Base-by-base conservation (phyloP, 2,113 vertebrate genomes). In the Globicephala melas region DNA sequence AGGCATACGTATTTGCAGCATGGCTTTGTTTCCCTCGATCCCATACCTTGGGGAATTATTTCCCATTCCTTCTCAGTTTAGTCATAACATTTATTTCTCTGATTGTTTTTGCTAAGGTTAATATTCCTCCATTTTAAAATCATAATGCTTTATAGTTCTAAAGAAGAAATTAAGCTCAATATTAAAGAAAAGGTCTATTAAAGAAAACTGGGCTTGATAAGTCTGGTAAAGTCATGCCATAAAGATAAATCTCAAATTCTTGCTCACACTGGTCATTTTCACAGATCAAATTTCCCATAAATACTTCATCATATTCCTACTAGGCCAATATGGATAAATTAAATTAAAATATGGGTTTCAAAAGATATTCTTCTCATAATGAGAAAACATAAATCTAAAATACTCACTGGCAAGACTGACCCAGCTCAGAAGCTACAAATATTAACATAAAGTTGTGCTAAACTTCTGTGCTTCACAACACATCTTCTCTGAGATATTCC, bases 351-450 rank as follows among this genome's bases (percentile, higher is more conserved):
- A 14, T 9, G 47, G 73, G 38, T 17, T 82, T 60, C 60, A 76
- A 91, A 71, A 93, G 25, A 44, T 68, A 38, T 23, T 91, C 26
- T 85, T 90, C 53, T 62, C 74, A 67, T 77, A 83, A 85, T 80
- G 82, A 96, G 71, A 89, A 90, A 88, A 68, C 38, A 62, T 71
- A 74, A 67, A 38, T 58, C 91, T 76, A 20, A 86, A 94, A 41
- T 53, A 38, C 41, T 36, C 15, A 65, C 2, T 36, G 26, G n/a
- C 8, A 44, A 55, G 50, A 58, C 26, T 12, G 53, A 68, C 14
- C 7, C 67, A 86, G 38, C 50, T 77, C 36, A 76, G 25, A 70
- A 44, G 15, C 73, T 41, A 31, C 5, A 67, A 18, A 77, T 11
- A 63, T 20, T 21, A 55, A 14, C 3, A 21, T 17, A 33, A 65